These are phyloP conservation scores for Allolobophora icterica DNA, from an alignment of 2,888 invertebrate species.

Conservation along the genomic window DNA sequence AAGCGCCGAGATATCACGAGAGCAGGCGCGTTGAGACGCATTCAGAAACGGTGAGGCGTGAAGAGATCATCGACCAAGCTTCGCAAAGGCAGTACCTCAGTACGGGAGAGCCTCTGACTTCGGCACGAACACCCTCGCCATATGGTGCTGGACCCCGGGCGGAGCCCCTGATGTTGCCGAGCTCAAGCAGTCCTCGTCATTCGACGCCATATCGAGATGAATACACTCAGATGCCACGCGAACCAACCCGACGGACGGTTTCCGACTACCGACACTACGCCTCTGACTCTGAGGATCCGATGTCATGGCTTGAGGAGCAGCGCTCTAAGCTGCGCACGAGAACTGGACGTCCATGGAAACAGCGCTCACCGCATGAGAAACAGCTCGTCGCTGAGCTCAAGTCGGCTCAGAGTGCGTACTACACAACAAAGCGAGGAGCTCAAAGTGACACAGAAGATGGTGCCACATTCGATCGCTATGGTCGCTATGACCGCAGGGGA, in stretches of 20 bases:
- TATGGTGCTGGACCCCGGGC: background rate
- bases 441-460: slow-evolving; percentile 67
- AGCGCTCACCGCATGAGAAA: slow-evolving; percentile 71
- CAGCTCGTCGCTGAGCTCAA: slow-evolving; percentile 76
- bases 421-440: slow-evolving; percentile 64
- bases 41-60: slow-evolving; percentile 23
- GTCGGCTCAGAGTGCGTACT: slow-evolving; percentile 55
- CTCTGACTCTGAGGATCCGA: slow-evolving; percentile 47
- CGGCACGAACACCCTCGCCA: background rate
- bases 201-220: background rate
- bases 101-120: background rate
- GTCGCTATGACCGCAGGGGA: background rate
- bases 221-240: background rate
- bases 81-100: slow-evolving; percentile 2
- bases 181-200: background rate
- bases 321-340: slow-evolving; percentile 58
- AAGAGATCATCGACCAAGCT: background rate
- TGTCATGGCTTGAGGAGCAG: slow-evolving; percentile 63
- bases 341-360: slow-evolving; percentile 47
- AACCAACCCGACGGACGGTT: background rate
- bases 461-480: slow-evolving; percentile 41
- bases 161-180: background rate
- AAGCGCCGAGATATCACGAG: slow-evolving; percentile 6
- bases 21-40: slow-evolving; percentile 19
- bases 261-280: slow-evolving; percentile 42